Conservation (phyloP, 2,113 vertebrate genomes). For the Clarias gariepinus region DNA sequence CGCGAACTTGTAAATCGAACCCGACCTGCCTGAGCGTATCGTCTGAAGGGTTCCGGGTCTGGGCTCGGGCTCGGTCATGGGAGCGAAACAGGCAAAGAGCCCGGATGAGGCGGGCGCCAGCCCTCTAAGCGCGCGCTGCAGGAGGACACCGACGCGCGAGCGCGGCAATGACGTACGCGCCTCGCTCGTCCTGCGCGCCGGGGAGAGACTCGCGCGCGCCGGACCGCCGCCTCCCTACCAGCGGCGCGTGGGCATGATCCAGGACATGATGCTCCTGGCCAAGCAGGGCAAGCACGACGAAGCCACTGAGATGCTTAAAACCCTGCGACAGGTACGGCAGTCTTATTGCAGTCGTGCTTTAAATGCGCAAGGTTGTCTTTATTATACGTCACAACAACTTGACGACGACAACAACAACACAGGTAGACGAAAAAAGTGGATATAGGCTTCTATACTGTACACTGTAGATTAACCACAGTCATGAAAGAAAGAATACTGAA, state of each 20-base stretch:
- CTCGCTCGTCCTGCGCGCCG: constrained; percentile 84
- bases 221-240: constrained; percentile 86
- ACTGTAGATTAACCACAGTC: no score
- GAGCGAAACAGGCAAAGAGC: constrained; percentile 89
- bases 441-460: no score
- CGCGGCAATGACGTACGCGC: constrained; percentile 80
- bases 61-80: constrained; percentile 71
- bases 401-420: neutral
- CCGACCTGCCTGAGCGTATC: neutral
- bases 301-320: constrained; percentile 89
- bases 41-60: neutral
- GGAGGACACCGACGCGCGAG: constrained; percentile 73
- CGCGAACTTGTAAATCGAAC: neutral
- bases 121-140: constrained; percentile 76
- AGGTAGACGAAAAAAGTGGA: neutral
- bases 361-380: neutral
- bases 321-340: constrained; percentile 86
- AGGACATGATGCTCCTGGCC: constrained; percentile 92
- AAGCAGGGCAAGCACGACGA: constrained; percentile 90
- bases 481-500: no score
- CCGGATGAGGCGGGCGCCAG: constrained; percentile 72
- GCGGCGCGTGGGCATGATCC: constrained; percentile 88
- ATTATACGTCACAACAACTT: neutral
- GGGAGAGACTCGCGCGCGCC: constrained; percentile 80
- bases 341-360: neutral